Base-by-base conservation (phyloP, 2,797 vertebrate genomes). In the Naso thynnoides region DNA sequence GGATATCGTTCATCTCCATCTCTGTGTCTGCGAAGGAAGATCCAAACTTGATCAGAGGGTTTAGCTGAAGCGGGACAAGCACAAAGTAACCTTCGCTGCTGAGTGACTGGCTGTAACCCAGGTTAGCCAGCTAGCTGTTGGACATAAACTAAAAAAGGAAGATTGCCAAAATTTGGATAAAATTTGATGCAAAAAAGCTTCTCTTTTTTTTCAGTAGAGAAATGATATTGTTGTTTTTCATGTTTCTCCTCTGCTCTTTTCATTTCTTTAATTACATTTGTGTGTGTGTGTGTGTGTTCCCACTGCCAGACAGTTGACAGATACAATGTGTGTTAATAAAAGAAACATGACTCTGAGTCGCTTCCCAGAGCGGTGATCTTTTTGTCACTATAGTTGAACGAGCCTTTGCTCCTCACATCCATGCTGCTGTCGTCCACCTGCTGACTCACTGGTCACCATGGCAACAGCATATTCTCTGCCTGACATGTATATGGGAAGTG, bases 401-500 rank as follows among this genome's bases (percentile, higher is more conserved):
- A 52, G 52, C 42, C 52, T 27, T 47, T 24, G 21, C 47, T 61
- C 33, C 27, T 48, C 27, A 10, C 21, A 73, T 67, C 7, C 9
- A n/a, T 15, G 54, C 52, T 63, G 38, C 36, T 2, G 24, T 64
- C 73, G 71, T 81, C 70, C 67, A 74, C 75, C 76, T 77, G 79
- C 88, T 81, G 79, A 85, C 73, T 92, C 89, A 82, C 71, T 48
- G 3, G 83, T 93, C 91, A 54, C 94, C 86, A 86, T 14, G 70
- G 84, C 57, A 84, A 94, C 82, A 26, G 81, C 65, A 49, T 53
- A 3, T 60, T 78, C 70, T 79, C 41, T 10, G 54, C 78, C 78
- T 62, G 45, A 31, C 73, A 55, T 49, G 69, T 48, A 48, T 69
- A 86, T 47, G 58, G 73, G 71, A 82, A 77, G 75, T 93, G 92